Base-by-base conservation (phyloP, 1,140 invertebrate genomes). In the Ctenoplectra terminalis region DNA sequence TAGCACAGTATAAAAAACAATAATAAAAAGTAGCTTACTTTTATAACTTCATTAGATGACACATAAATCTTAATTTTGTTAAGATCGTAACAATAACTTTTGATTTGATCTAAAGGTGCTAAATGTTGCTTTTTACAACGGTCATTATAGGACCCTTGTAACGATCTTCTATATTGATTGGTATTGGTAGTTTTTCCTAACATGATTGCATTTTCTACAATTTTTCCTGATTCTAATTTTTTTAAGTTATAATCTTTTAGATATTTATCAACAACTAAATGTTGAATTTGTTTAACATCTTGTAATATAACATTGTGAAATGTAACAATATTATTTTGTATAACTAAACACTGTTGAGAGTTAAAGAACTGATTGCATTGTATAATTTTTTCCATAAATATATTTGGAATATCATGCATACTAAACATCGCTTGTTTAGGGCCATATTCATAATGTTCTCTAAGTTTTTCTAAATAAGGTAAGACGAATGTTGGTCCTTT, bases 361-460 rank as follows among this genome's bases (percentile, higher is more conserved):
- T 95, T 96, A 86, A 96, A 98, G 87, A 95, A 95, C 37, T 93
- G 89, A 1, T 95, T 94, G 88, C 96, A 97, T 1, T 94, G 90
- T 26, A 95, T 93, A 31, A 98, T 93, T 91, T 97, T 95, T n/a
- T 95, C 89, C 1, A 98, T 81, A 90, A 98, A 98, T 60, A 90
- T 89, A 1, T 93, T 83, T 20, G 97, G 96, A 61, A 98, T 95
- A 71, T 94, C 93, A 6, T 94, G 89, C 54, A 94, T 88, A 6
- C 93, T 88, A 91, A 97, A 97, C 88, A 98, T 90, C 0, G 96
- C 93, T 43, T 80, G 80, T 17, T 79, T 72, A 29, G 84, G 40
- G 13, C 61, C 69, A 63, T 81, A 91, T 82, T 94, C 94, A 90
- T 95, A 96, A 87, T 95, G 87, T n/a, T 91, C 74, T 87, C 92